Conservation (phyloP, 2,113 vertebrate genomes). For the Peromyscus maniculatus region DNA sequence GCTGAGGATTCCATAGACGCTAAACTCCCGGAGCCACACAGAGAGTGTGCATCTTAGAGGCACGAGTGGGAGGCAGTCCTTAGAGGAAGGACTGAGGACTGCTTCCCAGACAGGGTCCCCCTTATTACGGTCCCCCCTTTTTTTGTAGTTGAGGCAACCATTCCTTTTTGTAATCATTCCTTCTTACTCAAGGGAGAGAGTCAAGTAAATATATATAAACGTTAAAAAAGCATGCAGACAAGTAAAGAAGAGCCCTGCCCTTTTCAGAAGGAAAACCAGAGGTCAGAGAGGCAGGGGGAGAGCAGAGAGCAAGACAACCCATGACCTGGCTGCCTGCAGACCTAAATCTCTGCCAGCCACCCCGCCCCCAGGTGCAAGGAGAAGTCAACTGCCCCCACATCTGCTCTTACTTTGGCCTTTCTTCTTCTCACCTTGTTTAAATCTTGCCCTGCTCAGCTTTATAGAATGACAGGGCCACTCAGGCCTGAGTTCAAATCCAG, state of each 20-base stretch:
- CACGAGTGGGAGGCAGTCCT: not conserved
- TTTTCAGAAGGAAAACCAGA: not conserved
- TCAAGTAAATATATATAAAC: not conserved
- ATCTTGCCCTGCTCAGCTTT: not conserved
- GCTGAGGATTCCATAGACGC: not conserved
- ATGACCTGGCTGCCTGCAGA: not conserved
- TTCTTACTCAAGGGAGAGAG: conserved; percentile 1
- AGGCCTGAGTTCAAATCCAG: not conserved
- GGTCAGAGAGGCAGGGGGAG: not conserved
- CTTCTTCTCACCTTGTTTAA: conserved; percentile 30
- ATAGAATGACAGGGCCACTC: not conserved
- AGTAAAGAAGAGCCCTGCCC: not conserved
- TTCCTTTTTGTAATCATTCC: not conserved
- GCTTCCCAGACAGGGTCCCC: not conserved
- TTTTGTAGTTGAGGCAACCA: not conserved
- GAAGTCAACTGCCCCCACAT: not conserved
- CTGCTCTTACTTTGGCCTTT: not conserved
- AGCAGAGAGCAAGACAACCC: not conserved
- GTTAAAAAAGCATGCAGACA: not conserved
- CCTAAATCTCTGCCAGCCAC: not conserved
- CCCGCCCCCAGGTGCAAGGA: not conserved
- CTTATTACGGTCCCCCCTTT: not conserved
- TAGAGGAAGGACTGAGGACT: not conserved
- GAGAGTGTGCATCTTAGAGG: not conserved
- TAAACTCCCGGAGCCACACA: not conserved